A percentile compares a stretch with the other conserved stretches of the same genome.
Conservation (phyloP, 1,140 invertebrate species). For the Leptonema lineaticorne region DNA sequence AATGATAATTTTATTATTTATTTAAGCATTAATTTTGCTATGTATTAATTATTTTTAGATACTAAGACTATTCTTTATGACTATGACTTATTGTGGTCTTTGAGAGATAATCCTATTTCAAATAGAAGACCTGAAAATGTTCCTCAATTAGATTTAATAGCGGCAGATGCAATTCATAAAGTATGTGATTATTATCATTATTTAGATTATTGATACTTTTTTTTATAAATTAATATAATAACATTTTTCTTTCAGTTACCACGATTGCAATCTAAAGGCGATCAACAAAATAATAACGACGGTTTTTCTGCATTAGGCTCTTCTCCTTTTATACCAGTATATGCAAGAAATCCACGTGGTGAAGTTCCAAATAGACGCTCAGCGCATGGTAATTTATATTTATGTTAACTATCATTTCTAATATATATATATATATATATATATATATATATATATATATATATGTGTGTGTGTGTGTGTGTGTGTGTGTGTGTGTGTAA, state of each 20-base stretch:
- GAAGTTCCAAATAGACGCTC: constrained; percentile 5
- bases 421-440: background rate
- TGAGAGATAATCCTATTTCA: constrained; percentile 72
- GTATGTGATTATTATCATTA: background rate
- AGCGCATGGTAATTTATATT: constrained; percentile 3
- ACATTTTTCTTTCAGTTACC: background rate
- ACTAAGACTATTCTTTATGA: constrained; percentile 47
- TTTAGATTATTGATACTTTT: background rate
- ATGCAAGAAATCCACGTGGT: background rate
- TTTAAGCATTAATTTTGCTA: background rate
- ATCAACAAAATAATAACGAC: background rate
- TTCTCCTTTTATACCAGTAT: background rate
- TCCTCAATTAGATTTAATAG: constrained; percentile 23
- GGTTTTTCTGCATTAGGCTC: background rate
- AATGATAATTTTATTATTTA: background rate
- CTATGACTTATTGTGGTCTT: constrained; percentile 71
- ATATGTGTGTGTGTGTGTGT: background rate
- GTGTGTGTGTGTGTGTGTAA: background rate
- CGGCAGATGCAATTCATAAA: constrained; percentile 5
- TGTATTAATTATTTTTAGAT: background rate
- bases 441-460: background rate
- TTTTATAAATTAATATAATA: background rate
- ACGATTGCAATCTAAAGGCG: background rate
- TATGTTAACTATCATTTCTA: background rate
- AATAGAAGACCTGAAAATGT: constrained; percentile 71